phyloP scores from a whole-genome alignment of 1,140 invertebrate genomes.

The Euglossa dilemma region DNA sequence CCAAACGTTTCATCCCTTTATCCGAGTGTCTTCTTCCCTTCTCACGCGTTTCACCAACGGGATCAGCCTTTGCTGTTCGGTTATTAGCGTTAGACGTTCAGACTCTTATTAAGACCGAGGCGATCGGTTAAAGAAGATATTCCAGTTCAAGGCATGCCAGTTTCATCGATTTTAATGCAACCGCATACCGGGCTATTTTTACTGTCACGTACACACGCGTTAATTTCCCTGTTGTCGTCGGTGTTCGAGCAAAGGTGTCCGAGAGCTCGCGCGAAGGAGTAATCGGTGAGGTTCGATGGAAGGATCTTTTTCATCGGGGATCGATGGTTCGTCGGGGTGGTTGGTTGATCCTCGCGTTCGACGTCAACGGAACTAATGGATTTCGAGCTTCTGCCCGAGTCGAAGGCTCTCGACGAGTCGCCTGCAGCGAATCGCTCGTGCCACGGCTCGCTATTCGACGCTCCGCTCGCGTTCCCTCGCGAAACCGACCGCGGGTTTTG shows the following conservation, averaged over 20 bases:
- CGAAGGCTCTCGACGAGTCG: slow-evolving; percentile 47
- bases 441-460: slow-evolving; percentile 41
- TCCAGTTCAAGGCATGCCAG: slow-evolving; percentile 35
- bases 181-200: slow-evolving; percentile 34
- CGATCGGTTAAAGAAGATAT: slow-evolving; percentile 43
- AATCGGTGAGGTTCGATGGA: too few species aligned
- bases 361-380: slow-evolving; percentile 70
- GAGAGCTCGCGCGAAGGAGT: too few species aligned
- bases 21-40: neutral
- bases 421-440: slow-evolving; percentile 62
- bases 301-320: slow-evolving; percentile 28
- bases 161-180: slow-evolving; percentile 29
- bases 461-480: slow-evolving; percentile 21
- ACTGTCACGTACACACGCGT: slow-evolving; percentile 1
- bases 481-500: slow-evolving; percentile 34
- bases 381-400: slow-evolving; percentile 60
- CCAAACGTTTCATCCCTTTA: neutral
- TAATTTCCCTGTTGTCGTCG: neutral
- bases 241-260: too few species aligned
- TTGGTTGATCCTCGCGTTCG: slow-evolving; percentile 55
- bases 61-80: neutral
- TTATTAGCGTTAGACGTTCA: neutral
- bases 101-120: neutral
- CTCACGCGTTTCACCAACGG: too few species aligned
- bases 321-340: slow-evolving; percentile 32